Evolutionary conservation across 2,888 invertebrate genomes (phyloP), one percentile per base, ranked within the genome.

Genomic region (Blera fallax): DNA sequence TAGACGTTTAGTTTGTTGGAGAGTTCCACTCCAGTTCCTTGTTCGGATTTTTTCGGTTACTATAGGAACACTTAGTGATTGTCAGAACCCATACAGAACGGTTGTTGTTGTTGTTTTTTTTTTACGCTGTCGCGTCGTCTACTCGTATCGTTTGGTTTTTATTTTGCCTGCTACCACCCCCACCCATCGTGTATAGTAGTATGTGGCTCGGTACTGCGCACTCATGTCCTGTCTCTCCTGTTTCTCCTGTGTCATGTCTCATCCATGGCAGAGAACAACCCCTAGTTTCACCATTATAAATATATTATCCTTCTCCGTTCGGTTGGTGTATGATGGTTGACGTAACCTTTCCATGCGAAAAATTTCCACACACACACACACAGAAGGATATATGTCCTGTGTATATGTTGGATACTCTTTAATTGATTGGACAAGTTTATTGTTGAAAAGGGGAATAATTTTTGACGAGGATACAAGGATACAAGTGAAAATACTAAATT

Each of bases 271-370:
- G n/a, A n/a, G n/a, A 58, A 34, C 60, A 48, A 50, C 60, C 48
- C 60, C 18, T 50, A 6, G 72, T n/a, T 50, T 64, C 10, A 40
- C 29, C 52, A 54, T 73, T 64, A 62, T 54, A 54, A 73, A 64
- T 54, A 64, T 52, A 73, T 73, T 73, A 60, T 72, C 37, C 18
- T 64, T 43, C 29, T 27, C 60, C 72, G 1, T 32, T 21, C 52
- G 50, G 58, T 24, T 65, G 32, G 32, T 54, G n/a, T 43, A 14
- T 16, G 72, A 60, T 60, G 60, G 60, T 72, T 60, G 72, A 72
- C 60, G 72, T 72, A 72, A 72, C 24, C 34, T 72, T 72, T 50
- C 27, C 11, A 60, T 60, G 34, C 18, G 21, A 40, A 29, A 8
- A 60, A 18, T 37, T 21, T 52, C 18, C 2, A 18, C 34, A 56